Evolutionary conservation across 2,888 invertebrate genomes (phyloP).

Genomic region (Punctoribates punctum): DNA sequence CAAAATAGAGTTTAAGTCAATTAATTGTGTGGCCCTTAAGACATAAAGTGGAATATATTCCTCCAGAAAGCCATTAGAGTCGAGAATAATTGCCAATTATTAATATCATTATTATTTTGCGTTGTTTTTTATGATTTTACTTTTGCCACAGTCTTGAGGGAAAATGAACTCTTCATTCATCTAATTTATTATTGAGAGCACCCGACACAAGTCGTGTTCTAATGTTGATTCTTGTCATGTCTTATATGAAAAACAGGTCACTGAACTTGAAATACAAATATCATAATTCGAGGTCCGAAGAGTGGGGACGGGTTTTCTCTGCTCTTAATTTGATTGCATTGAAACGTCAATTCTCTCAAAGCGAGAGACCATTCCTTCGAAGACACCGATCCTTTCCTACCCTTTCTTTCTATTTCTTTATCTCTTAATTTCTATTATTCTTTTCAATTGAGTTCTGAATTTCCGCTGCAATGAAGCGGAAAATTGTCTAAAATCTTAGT

Average conservation of each 20-base stretch:
- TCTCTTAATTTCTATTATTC: not conserved
- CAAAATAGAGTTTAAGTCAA: conserved; percentile 8
- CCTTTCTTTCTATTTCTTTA: conserved; percentile 6
- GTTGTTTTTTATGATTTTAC: conserved; percentile 20
- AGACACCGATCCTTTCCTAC: not conserved
- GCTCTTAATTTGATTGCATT: conserved; percentile 11
- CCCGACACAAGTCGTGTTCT: conserved; percentile 5
- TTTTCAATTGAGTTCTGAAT: conserved; percentile 19
- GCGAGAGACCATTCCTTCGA: not conserved
- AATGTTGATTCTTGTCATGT: not conserved
- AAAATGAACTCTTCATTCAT: conserved; percentile 35
- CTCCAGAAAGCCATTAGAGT: conserved; percentile 9
- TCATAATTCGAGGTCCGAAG: conserved; percentile 14
- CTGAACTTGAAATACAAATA: conserved; percentile 32
- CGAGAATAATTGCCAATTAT: conserved; percentile 29
- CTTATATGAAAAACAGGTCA: conserved; percentile 23
- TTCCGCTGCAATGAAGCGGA: conserved; percentile 13
- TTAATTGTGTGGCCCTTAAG: conserved; percentile 17
- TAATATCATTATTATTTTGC: conserved; percentile 22
- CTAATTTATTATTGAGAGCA: not conserved
- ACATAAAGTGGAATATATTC: not conserved
- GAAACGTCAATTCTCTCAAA: not conserved
- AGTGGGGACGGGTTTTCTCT: conserved; percentile 2
- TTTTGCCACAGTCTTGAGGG: conserved; percentile 33
- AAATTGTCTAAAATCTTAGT: conserved; percentile 19